phyloP scores from a whole-genome alignment of 1,140 invertebrate species.

The Drosophila tsacasi region DNA sequence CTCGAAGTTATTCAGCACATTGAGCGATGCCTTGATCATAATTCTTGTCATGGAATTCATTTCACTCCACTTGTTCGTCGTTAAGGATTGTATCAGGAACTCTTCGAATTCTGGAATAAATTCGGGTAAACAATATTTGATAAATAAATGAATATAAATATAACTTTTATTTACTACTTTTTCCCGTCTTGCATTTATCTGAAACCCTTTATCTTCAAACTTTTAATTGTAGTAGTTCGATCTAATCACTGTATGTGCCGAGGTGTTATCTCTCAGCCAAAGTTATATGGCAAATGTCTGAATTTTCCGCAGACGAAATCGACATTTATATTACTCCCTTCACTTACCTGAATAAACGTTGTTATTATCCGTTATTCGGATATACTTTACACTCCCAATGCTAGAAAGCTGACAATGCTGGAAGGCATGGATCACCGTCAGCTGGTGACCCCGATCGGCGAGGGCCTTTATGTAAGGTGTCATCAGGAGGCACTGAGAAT shows the following conservation, averaged over 20 bases:
- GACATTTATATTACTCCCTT: no score
- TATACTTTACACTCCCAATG: constrained; percentile 16
- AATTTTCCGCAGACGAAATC: not conserved
- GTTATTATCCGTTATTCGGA: constrained; percentile 28
- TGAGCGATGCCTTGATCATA: constrained; percentile 33
- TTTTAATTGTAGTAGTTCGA: not conserved
- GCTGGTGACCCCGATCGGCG: constrained; percentile 50
- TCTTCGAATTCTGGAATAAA: constrained; percentile 8
- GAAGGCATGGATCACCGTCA: constrained; percentile 58
- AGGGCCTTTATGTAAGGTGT: constrained; percentile 49
- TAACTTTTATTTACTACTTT: not conserved
- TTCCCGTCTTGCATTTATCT: not conserved
- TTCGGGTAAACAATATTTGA: not conserved
- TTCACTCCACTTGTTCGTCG: constrained; percentile 18
- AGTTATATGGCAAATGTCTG: not conserved
- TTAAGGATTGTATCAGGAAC: not conserved
- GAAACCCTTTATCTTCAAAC: not conserved
- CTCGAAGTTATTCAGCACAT: constrained; percentile 40
- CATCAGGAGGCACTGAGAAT: constrained; percentile 51
- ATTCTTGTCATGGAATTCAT: constrained; percentile 18
- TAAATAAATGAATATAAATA: no score
- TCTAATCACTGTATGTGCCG: not conserved
- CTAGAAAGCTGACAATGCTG: constrained; percentile 17
- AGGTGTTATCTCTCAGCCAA: not conserved
- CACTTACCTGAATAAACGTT: constrained; percentile 24